Percentiles rank a stretch among this genome's conserved stretches.
These are phyloP conservation scores for Menidia menidia DNA, from an alignment of 2,797 vertebrate genomes.

Conservation along the genomic window DNA sequence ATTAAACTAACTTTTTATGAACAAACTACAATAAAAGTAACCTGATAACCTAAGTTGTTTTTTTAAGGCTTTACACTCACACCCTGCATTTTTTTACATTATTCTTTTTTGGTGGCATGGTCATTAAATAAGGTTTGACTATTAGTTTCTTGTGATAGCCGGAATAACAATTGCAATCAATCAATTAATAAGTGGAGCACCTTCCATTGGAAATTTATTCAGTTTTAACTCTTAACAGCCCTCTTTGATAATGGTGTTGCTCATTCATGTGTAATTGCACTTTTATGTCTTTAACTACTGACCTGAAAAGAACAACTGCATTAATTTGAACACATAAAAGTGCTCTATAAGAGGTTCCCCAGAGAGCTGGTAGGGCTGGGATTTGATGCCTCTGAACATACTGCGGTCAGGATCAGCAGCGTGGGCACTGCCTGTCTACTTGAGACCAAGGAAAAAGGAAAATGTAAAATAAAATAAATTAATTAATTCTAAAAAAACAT, in stretches of 20 bases:
- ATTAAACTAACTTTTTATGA: background rate
- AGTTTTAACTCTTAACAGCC: conserved; percentile 65
- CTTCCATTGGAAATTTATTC: conserved; percentile 46
- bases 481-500: background rate
- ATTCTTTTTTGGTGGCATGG: background rate
- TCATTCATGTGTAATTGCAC: conserved; percentile 82
- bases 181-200: conserved; percentile 41
- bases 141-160: background rate
- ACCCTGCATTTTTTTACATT: background rate
- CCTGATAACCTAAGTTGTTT: background rate
- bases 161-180: no score
- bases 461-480: conserved; percentile 1
- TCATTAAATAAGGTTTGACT: background rate
- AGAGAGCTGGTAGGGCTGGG: conserved; percentile 50
- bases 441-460: conserved; percentile 15
- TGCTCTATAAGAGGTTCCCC: conserved; percentile 64
- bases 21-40: background rate
- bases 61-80: no score
- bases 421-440: conserved; percentile 29
- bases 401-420: conserved; percentile 49
- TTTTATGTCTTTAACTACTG: conserved; percentile 87
- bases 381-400: conserved; percentile 55
- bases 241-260: conserved; percentile 58
- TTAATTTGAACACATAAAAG: conserved; percentile 80
- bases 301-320: conserved; percentile 87